Base-by-base conservation (phyloP, 2,797 vertebrate species). In the Sebastolobus alascanus region DNA sequence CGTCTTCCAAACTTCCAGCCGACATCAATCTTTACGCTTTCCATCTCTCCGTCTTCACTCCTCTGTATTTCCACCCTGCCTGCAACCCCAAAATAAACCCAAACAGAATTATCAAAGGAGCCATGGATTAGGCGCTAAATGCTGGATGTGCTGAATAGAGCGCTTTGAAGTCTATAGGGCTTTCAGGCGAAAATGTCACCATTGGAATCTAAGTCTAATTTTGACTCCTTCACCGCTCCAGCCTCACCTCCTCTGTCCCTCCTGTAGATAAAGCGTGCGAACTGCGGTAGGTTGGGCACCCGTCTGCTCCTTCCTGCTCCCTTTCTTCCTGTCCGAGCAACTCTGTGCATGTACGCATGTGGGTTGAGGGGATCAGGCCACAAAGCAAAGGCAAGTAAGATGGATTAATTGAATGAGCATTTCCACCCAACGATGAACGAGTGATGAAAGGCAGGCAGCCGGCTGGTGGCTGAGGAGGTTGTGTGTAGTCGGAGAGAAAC, bases 41-140 rank as follows among this genome's bases (percentile, higher is more conserved):
- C 82, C 68, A 73, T 90, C 77, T 74, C 74, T 69, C 46, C 2
- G 58, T 73, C 77, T 81, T 63, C 31, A 27, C 31, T 61, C 16
- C 37, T 67, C 77, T 73, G 54, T 72, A 78, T 91, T 89, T 94
- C 54, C 68, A 71, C 79, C 66, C 76, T 75, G 83, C 85, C 84
- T 89, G 84, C 83, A 89, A 88, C 87, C 89, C 82, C 81, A 77
- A 93, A 92, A 93, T 90, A 90, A 92, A 93, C 87, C 92, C 91
- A 83, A 90, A 92, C 91, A 81, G 85, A 86, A 91, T 93, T 90
- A 92, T 93, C 89, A 92, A 93, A 91, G 84, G 77, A 90, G 84
- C 75, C 68, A 79, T 79, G 88, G 91, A 93, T 93, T 93, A 94
- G 88, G 76, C 50, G 50, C 75, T 91, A 93, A 93, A 95, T 75